A percentile compares a stretch with the other conserved stretches of the same genome.
These are phyloP conservation scores for Acromyrmex charruanus DNA, from an alignment of 1,140 invertebrate genomes.

Conservation along the genomic window DNA sequence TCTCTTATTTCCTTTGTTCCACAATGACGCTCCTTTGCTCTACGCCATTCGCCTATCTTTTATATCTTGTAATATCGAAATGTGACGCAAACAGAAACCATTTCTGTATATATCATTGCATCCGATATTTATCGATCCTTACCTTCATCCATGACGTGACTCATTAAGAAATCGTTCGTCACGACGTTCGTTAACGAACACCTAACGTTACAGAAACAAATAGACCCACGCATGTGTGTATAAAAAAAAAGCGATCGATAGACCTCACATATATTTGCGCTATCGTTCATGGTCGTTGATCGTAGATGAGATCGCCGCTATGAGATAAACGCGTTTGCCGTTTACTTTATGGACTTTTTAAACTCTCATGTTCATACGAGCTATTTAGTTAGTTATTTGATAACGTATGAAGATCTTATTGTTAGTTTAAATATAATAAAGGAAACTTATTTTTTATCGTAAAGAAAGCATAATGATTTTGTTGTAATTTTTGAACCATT, in stretches of 20 bases:
- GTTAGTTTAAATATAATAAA: neutral
- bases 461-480: neutral
- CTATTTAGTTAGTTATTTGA: neutral
- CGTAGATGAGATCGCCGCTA: conserved; percentile 40
- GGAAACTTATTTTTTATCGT: neutral
- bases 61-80: conserved; percentile 39
- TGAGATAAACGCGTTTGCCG: conserved; percentile 33
- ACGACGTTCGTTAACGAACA: conserved; percentile 50
- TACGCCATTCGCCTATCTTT: conserved; percentile 46
- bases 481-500: neutral
- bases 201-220: neutral
- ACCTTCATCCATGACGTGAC: conserved; percentile 16
- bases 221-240: neutral
- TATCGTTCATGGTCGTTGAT: conserved; percentile 36
- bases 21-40: conserved; percentile 27
- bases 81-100: conserved; percentile 41
- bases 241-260: conserved; percentile 45
- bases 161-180: conserved; percentile 56
- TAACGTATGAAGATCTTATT: neutral
- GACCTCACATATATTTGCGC: neutral
- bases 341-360: conserved; percentile 3
- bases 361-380: neutral
- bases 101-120: conserved; percentile 51
- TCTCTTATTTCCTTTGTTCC: conserved; percentile 57
- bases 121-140: conserved; percentile 59